Evolutionary conservation across 2,888 invertebrate genomes (phyloP).

Genomic region (Drosophila barbarae): DNA sequence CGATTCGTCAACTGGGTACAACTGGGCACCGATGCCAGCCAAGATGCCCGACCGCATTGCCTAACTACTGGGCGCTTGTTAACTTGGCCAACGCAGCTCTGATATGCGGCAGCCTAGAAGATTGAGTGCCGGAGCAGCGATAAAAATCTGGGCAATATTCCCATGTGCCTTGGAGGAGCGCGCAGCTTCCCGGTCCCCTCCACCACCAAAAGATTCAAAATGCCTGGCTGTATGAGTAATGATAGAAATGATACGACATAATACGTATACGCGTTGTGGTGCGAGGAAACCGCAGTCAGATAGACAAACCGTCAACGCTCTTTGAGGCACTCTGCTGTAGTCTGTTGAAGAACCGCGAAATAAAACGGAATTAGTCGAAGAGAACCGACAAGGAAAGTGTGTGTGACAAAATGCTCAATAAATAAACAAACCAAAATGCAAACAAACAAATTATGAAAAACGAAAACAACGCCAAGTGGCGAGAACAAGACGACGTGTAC

Average conservation of each 20-base stretch:
- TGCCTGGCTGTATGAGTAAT: conserved; percentile 67
- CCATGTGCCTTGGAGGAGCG: conserved; percentile 9
- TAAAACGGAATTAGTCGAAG: conserved; percentile 12
- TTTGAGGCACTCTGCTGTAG: conserved; percentile 10
- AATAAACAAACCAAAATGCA: conserved; percentile 58
- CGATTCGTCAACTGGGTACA: conserved; percentile 61
- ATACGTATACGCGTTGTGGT: conserved; percentile 61
- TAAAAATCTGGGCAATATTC: conserved; percentile 2
- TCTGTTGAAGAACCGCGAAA: conserved; percentile 37
- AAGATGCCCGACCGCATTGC: conserved; percentile 2
- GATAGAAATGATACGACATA: conserved; percentile 52
- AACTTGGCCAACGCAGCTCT: conserved; percentile 21
- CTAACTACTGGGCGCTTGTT: conserved; percentile 13
- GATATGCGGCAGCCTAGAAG: conserved; percentile 4
- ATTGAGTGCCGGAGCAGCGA: conserved; percentile 1
- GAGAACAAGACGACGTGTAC: conserved; percentile 7
- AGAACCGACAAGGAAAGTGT: conserved; percentile 47
- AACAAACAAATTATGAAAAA: conserved; percentile 64
- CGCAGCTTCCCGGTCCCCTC: conserved; percentile 1
- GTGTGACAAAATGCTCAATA: conserved; percentile 63
- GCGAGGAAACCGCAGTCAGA: conserved; percentile 5
- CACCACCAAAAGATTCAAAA: conserved; percentile 26
- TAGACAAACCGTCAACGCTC: conserved; percentile 53
- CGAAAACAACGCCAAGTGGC: conserved; percentile 41
- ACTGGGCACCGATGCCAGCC: conserved; percentile 38